Base-by-base conservation (phyloP, 2,888 invertebrate genomes). In the Parthenolecanium corni region DNA sequence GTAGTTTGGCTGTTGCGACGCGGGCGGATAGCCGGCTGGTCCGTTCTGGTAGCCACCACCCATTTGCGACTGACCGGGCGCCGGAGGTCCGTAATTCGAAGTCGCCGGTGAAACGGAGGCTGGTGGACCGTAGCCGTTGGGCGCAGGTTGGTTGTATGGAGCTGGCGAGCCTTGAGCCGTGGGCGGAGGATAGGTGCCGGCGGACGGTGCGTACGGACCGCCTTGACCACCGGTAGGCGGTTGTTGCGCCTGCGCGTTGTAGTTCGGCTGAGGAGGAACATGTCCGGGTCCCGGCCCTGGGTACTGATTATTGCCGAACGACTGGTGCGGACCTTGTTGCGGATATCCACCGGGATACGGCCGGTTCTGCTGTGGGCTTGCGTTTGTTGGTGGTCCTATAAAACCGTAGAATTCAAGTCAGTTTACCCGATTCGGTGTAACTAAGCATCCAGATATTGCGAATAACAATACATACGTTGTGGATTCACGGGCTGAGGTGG, bases 281-380 rank as follows among this genome's bases (percentile, higher is more conserved):
- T 61, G 61, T 31, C 49, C 49, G 2, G 57, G 57, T 11, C 23
- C 61, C 5, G 61, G 61, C 6, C 61, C 51, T 70, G 82, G 81
- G 69, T 82, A 82, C 70, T 82, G 82, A n/a, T 65, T 58, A 68
- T 79, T 69, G n/a, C 74, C 73, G 66, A 75, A 74, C 47, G 73
- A 82, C 72, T 84, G 85, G 65, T 82, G 82, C 70, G 82, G 82
- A 42, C 80, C 81, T 69, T 84, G 77, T 70, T 83, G 84, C 9
- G 81, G 81, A 72, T 83, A 84, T 20, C 81, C 81, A 70, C 83
- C 83, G 1, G 73, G 74, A 2, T 72, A 69, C 68, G 76, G 71
- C 66, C 74, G 70, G 61, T 74, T 74, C 62, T 73, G 74, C 61
- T 82, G 81, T 20, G 81, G 82, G 2, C 68, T 68, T 16, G 68